A percentile compares a stretch with the other conserved stretches of the same genome.
Evolutionary conservation across 2,113 vertebrate genomes (phyloP).

Genomic region (Erpornis zantholeuca): DNA sequence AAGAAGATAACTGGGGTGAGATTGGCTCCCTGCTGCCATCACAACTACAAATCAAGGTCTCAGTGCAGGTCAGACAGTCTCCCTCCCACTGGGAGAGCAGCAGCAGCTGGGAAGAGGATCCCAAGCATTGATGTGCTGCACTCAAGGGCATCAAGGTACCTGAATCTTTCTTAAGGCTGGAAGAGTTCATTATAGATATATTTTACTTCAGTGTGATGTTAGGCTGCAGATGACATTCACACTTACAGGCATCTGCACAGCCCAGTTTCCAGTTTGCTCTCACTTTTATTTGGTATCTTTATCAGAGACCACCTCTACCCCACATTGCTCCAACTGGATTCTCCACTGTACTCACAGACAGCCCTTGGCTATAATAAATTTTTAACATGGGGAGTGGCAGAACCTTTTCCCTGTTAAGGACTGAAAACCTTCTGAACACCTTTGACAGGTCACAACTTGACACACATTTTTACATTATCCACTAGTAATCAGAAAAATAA

Average conservation of each 20-base stretch:
- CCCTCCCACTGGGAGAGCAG: not conserved
- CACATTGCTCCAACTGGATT: not conserved
- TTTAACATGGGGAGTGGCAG: not conserved
- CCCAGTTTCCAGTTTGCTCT: not conserved
- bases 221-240: not conserved
- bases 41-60: not conserved
- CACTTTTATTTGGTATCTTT: not conserved
- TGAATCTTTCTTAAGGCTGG: not conserved
- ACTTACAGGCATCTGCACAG: not conserved
- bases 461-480: not conserved
- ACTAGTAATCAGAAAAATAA: not conserved
- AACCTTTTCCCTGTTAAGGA: not conserved
- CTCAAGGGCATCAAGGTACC: not conserved
- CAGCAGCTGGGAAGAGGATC: not conserved
- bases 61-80: not conserved
- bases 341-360: not conserved
- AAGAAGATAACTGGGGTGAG: not conserved
- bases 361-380: not conserved
- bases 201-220: not conserved
- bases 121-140: not conserved
- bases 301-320: not conserved
- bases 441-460: not conserved
- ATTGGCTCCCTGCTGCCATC: not conserved
- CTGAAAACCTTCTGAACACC: not conserved
- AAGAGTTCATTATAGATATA: not conserved